Base-by-base conservation (phyloP, 2,888 invertebrate genomes). In the Cerastis leucographa region DNA sequence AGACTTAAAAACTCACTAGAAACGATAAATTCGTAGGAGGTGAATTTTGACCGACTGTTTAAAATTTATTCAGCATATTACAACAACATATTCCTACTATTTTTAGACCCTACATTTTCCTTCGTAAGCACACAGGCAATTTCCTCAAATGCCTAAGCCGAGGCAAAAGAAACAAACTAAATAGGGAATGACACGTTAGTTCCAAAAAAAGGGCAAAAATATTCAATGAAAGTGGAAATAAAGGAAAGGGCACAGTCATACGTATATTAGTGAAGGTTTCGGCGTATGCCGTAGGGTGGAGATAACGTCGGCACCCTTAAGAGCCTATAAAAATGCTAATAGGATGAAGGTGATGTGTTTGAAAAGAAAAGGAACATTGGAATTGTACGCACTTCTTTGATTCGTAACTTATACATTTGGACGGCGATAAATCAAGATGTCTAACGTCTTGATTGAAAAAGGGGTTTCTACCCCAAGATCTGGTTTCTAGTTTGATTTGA, bases 321-420 rank as follows among this genome's bases (percentile, higher is more conserved):
- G 88, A 90, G 90, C 91, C 92, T 92, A 94, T 94, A 94, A 94
- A 94, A 94, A 94, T 94, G 94, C 90, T 94, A 94, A 94, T 94
- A 86, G 89, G 88, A 92, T 88, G 88, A 90, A 93, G 92, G 93
- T 92, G 93, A 90, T 90, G 89, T 83, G 88, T 90, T 91, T 90
- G 80, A 89, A 89, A 90, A 90, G 89, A 89, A 91, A 91, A 88
- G 85, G 85, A 66, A 80, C 51, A 77, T 71, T 61, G 81, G 74
- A 80, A 78, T 69, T 59, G 66, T 73, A 40, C 64, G 72, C 69
- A 80, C 65, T 74, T 79, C 62, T 76, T 76, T 76, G 76, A 85
- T 84, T 84, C 69, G 44, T 72, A 42, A 72, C 76, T 69, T 71
- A 69, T 82, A 71, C 46, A 22, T 74, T 81, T 68, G 46, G 68